Evolutionary conservation across 2,888 invertebrate genomes (phyloP).

Genomic region (Diogma glabrata): DNA sequence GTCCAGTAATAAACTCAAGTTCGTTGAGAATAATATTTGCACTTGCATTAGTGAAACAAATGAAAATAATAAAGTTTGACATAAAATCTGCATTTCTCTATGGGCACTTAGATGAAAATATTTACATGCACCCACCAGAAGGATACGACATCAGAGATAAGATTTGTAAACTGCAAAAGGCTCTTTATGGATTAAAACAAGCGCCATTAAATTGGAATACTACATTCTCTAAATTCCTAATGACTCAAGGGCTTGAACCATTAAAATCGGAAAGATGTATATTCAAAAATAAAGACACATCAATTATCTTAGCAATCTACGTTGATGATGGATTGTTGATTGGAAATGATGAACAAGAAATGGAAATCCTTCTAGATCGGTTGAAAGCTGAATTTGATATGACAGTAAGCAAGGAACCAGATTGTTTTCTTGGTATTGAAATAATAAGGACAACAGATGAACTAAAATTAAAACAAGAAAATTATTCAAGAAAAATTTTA

Average conservation of each 20-base stretch:
- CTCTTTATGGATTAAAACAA: not conserved
- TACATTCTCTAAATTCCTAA: not conserved
- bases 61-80: not conserved
- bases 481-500: not conserved
- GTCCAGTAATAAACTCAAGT: not conserved
- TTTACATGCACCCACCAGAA: not conserved
- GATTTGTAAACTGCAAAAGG: not conserved
- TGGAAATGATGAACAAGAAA: not conserved
- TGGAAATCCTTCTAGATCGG: not conserved
- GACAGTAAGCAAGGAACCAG: not conserved
- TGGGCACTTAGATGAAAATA: not conserved
- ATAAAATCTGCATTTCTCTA: not conserved
- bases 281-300: not conserved
- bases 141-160: not conserved
- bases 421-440: not conserved
- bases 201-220: not conserved
- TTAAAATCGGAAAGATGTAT: not conserved
- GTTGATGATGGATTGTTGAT: not conserved
- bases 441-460: not conserved
- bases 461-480: too few species aligned
- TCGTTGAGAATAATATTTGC: not conserved
- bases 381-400: not conserved
- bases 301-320: not conserved
- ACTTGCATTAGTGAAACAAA: not conserved
- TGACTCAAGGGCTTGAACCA: not conserved